Evolutionary conservation across 2,113 vertebrate species (phyloP).

Genomic region (Ploceus nigricollis): DNA sequence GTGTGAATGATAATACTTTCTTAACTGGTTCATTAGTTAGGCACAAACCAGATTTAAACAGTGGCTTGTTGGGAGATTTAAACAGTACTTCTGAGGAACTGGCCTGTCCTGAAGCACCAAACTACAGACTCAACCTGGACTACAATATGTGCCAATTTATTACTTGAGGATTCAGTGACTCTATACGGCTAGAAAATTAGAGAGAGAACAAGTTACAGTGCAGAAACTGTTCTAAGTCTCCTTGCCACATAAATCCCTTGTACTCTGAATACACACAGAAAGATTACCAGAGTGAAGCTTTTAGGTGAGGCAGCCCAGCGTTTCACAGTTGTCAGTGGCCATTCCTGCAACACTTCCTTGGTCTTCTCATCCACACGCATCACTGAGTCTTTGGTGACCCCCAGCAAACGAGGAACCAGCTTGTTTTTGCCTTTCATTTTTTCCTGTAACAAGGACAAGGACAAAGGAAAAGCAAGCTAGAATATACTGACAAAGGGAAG

Average conservation of each 20-base stretch:
- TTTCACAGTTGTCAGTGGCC: constrained; percentile 97
- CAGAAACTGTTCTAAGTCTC: not conserved
- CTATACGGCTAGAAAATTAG: not conserved
- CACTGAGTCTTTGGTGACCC: constrained; percentile 98
- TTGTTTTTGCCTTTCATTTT: constrained; percentile 99
- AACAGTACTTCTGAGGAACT: not conserved
- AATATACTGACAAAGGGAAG: not conserved
- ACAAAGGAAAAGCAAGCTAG: not conserved
- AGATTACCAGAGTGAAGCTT: constrained; percentile 95
- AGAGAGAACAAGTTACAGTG: not conserved
- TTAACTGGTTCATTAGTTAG: not conserved
- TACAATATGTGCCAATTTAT: not conserved
- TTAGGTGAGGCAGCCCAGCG: constrained; percentile 99
- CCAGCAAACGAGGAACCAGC: constrained; percentile 91
- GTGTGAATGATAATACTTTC: not conserved
- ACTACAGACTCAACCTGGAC: not conserved
- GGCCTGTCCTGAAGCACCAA: not conserved
- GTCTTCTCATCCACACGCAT: constrained; percentile 98
- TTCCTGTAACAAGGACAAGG: constrained; percentile 79
- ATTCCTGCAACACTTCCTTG: constrained; percentile 97
- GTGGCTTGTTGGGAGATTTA: not conserved
- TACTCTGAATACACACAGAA: not conserved
- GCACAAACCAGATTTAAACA: not conserved
- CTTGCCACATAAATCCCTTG: not conserved
- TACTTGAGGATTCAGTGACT: not conserved